These are phyloP conservation scores for Solenopsis invicta DNA, from an alignment of 1,140 invertebrate genomes.

Conservation along the genomic window DNA sequence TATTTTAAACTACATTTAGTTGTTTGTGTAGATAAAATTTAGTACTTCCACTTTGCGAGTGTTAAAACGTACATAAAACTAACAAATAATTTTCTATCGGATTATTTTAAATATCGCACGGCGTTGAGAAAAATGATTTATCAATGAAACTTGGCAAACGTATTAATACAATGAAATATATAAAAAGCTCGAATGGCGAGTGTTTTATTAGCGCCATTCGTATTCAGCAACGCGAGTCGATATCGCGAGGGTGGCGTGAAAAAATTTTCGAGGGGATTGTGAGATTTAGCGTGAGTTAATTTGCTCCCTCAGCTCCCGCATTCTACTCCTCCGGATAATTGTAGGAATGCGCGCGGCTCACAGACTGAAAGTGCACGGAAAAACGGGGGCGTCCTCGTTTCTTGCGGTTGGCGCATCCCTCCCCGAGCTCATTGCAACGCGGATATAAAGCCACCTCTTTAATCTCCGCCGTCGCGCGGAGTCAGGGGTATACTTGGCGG, in stretches of 20 bases:
- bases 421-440: constrained; percentile 62
- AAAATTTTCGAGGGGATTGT: not conserved
- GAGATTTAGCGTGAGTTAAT: constrained; percentile 65
- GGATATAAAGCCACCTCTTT: constrained; percentile 73
- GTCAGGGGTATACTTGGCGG: constrained; percentile 31
- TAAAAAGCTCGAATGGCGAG: not conserved
- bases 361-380: constrained; percentile 57
- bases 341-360: constrained; percentile 61
- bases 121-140: not conserved
- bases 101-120: not conserved
- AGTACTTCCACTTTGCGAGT: not conserved
- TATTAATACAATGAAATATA: not conserved
- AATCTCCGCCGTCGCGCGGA: constrained; percentile 63
- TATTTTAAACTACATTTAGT: constrained; percentile 3
- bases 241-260: not conserved
- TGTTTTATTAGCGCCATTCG: constrained; percentile 8
- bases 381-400: constrained; percentile 60
- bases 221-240: not conserved
- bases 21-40: not conserved
- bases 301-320: constrained; percentile 47
- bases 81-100: not conserved
- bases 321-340: constrained; percentile 63
- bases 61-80: not conserved
- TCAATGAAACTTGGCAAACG: not conserved
- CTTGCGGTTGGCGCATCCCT: constrained; percentile 62